Percentiles rank a stretch among this genome's conserved stretches.
phyloP scores from a whole-genome alignment of 2,888 invertebrate species.

The Trimorus sp. region DNA sequence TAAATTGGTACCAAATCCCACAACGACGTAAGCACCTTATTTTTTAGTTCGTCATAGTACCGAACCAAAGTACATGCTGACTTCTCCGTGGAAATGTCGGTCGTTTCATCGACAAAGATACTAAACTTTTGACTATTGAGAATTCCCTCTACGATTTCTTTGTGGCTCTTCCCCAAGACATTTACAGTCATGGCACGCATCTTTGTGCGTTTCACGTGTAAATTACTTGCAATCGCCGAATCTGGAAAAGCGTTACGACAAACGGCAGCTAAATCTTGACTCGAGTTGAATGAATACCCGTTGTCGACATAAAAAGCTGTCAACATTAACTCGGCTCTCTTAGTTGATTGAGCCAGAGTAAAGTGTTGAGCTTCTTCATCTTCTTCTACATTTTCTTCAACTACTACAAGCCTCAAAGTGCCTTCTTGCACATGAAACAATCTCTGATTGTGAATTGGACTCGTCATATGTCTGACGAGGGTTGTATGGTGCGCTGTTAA shows the following conservation, averaged over 20 bases:
- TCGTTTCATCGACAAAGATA: neutral
- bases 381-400: neutral
- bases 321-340: constrained; percentile 4
- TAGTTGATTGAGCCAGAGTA: neutral
- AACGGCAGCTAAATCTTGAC: neutral
- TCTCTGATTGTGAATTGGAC: neutral
- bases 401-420: neutral
- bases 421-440: neutral
- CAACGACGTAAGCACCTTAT: constrained; percentile 22
- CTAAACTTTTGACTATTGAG: constrained; percentile 16
- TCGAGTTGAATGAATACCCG: constrained; percentile 9
- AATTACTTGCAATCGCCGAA: constrained; percentile 3
- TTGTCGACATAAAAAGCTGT: constrained; percentile 14
- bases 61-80: constrained; percentile 45
- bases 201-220: constrained; percentile 9
- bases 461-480: neutral
- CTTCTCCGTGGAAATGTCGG: constrained; percentile 18
- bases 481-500: constrained; percentile 13
- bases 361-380: neutral
- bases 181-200: constrained; percentile 1
- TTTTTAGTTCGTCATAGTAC: constrained; percentile 34
- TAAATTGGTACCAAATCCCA: constrained; percentile 51
- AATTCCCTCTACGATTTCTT: constrained; percentile 1
- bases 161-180: neutral
- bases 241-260: constrained; percentile 9